Evolutionary conservation across 2,888 invertebrate genomes (phyloP), one percentile per base, ranked within the genome.

Genomic region (Cylindroiulus punctatus): DNA sequence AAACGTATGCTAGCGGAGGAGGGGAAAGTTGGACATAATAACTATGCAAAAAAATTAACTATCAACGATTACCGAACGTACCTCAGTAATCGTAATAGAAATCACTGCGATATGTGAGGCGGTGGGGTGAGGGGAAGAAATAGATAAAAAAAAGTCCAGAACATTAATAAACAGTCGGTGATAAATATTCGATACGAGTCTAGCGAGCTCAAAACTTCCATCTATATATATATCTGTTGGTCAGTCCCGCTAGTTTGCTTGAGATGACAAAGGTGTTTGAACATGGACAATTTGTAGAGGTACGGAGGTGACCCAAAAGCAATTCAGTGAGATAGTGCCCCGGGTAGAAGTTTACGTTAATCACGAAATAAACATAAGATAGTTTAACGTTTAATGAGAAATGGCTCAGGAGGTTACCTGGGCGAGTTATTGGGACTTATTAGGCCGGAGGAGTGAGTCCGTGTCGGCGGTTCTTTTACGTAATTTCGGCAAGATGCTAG

Each of bases 401-500:
- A 82, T 22, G 19, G n/a, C 17, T 65, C 17, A 44, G 81, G n/a
- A 81, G 42, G 81, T 85, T 87, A 87, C 87, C 87, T 87, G 84
- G 87, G 87, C 65, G 87, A 87, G 30, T 86, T 87, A 87, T 86
- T 81, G 32, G 84, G 87, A 42, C 84, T 87, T 84, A 42, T 26
- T 86, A 86, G 86, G 84, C 81, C 76, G 22, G 84, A 44, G 22
- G 84, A 44, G 57, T 87, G 86, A 30, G 42, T 85, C 85, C 85
- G 85, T 40, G 81, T 83, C n/a, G 85, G 87, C 42, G 87, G 88
- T n/a, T 89, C 89, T 86, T 91, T 91, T 86, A 90, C 90, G 89
- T 90, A 90, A 88, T 91, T 91, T 88, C 93, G 92, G 92, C 93
- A 94, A 90, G 93, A 91, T 85, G 92, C 93, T 91, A 94, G 92